Conservation (phyloP, 2,888 invertebrate genomes). For the Hymenopus coronatus region DNA sequence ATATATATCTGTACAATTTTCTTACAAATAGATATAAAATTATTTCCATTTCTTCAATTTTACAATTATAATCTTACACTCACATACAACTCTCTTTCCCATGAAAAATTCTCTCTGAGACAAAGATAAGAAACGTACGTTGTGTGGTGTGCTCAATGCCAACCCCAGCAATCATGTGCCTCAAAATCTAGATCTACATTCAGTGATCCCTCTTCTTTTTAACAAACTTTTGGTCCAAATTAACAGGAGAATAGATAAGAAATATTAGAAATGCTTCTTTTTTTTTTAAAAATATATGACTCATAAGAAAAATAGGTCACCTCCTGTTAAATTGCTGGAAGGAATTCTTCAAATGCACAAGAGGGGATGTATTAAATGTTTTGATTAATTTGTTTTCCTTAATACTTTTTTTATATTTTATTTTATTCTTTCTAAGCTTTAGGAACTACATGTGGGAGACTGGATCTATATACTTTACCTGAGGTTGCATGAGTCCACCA, state of each 20-base stretch:
- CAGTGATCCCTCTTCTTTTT: background rate
- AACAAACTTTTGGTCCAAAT: background rate
- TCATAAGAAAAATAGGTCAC: background rate
- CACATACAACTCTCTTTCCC: background rate
- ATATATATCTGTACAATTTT: conserved; percentile 32
- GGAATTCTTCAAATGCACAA: background rate
- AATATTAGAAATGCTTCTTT: background rate
- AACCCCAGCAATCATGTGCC: background rate
- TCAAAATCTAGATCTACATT: background rate
- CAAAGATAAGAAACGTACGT: background rate
- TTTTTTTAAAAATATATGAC: background rate
- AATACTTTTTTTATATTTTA: background rate
- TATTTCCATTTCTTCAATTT: conserved; percentile 25
- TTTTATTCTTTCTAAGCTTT: background rate
- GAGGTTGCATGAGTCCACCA: background rate
- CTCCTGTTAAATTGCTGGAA: background rate
- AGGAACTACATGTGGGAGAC: background rate
- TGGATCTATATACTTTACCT: background rate
- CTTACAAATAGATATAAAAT: conserved; percentile 34
- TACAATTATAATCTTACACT: background rate
- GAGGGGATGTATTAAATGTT: background rate
- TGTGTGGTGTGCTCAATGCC: background rate
- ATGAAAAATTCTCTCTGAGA: background rate
- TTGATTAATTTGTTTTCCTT: background rate
- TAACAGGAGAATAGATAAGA: background rate